A percentile compares a stretch with the other conserved stretches of the same genome.
These are phyloP conservation scores for Cheilosia grossa DNA, from an alignment of 2,888 invertebrate species.

Conservation along the genomic window DNA sequence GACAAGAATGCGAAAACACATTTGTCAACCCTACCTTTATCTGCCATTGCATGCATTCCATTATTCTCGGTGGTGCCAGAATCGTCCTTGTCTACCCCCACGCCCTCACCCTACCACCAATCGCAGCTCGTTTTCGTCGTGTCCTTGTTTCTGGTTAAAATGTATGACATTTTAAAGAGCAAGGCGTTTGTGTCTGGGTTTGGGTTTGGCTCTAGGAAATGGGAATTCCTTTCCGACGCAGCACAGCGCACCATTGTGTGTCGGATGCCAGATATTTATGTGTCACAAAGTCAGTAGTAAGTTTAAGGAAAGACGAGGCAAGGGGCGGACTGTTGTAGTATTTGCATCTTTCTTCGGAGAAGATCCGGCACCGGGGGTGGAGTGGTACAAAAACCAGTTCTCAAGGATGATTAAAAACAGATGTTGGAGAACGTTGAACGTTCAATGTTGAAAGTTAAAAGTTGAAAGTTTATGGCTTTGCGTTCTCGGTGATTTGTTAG, in stretches of 20 bases:
- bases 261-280: constrained; percentile 79
- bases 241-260: constrained; percentile 58
- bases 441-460: constrained; percentile 70
- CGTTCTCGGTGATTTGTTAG: constrained; percentile 69
- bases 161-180: constrained; percentile 69
- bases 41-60: constrained; percentile 60
- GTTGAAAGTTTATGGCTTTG: constrained; percentile 71
- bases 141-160: constrained; percentile 70
- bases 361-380: constrained; percentile 13
- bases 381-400: constrained; percentile 46
- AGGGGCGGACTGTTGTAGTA: constrained; percentile 9
- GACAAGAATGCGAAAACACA: constrained; percentile 72
- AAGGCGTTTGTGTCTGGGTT: constrained; percentile 7
- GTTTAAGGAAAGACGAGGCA: constrained; percentile 22
- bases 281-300: constrained; percentile 82
- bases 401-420: constrained; percentile 73
- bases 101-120: background rate
- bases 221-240: constrained; percentile 60
- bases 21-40: constrained; percentile 74
- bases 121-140: constrained; percentile 43
- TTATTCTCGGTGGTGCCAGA: background rate
- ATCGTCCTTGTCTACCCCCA: background rate
- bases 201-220: constrained; percentile 16
- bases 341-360: constrained; percentile 40
- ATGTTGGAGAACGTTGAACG: constrained; percentile 66